Base-by-base conservation (phyloP, 2,113 vertebrate species). In the Trematomus loennbergii region DNA sequence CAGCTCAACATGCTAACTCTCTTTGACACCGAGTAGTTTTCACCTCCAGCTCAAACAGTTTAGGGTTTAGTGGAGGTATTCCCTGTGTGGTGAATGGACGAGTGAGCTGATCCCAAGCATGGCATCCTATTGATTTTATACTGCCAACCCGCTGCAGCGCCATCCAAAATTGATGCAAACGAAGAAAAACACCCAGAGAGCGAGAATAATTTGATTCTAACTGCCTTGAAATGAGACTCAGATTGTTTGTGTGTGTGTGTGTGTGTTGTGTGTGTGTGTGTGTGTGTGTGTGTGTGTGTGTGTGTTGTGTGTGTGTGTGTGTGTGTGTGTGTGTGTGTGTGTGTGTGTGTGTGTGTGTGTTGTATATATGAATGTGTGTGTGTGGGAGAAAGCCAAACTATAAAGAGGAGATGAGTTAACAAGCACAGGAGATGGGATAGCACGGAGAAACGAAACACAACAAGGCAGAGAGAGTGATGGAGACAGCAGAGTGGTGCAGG, bases 101-200 rank as follows among this genome's bases (percentile, higher is more conserved):
- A 88, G 74, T 57, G 66, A 78, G 82, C 81, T 87, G 78, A 82
- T 79, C 70, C 77, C 60, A 62, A 80, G 73, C 82, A 86, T 80
- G 52, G 67, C 62, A 90, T 89, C 79, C 55, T 79, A 87, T 83
- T 71, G 73, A 87, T 90, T n/a, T 85, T 55, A 49, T 65, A 49
- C 69, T 70, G 85, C 82, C 87, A 84, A 71, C 64, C 45, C 1
- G 2, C 61, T 48, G 54, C 43, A 61, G 45, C 73, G 36, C 72
- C 75, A 75, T 69, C 48, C 59, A 71, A n/a, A 68, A 83, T 75
- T 75, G 69, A 81, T 71, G 66, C 60, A 75, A 86, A 77, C 16
- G 15, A 74, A 73, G 59, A 82, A 70, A 70, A 76, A 83, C 40
- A 60, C 52, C 20, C 5, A 78, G 13, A 29, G 49, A 71, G 61